Evolutionary conservation across 2,113 vertebrate species (phyloP), one percentile per base, ranked within the genome.

Genomic region (Microtus pennsylvanicus): DNA sequence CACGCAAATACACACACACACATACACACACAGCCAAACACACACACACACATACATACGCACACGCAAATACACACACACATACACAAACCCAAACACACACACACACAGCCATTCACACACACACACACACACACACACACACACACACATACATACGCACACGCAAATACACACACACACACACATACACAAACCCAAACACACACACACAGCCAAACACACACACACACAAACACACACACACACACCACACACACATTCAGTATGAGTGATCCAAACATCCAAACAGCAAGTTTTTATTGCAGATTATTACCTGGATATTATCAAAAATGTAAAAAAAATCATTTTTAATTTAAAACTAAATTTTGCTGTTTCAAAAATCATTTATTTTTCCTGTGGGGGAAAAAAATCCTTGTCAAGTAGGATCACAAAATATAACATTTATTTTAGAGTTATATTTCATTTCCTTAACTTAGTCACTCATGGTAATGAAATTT

Each of bases 391-490:
- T 76, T 85, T 63, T 63, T 38, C 17, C 19, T 85, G 4, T 78
- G 26, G 83, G 26, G 1, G 74, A 55, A 10, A 0, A 0, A 0
- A 16, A 1, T 21, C 24, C 13, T 42, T 35, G 55, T 3, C 24
- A 33, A 50, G 45, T 26, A 24, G 21, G 21, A 58, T 33, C 5
- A 69, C n/a, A 5, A 55, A 72, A 14, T 77, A 50, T 65, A 16
- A 58, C 58, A 50, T 26, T 13, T 42, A 50, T 82, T 28, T 13
- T 70, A 87, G 35, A 91, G 87, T 35, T 47, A 74, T 7, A n/a
- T 76, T 86, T 82, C 16, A 52, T 89, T 91, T 93, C 91, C 5
- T 81, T 92, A 55, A 72, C 72, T 89, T 89, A 38, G 16, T 94
- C 77, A 45, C 83, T 94, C 74, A 35, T 63, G 17, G 30, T 67